These are phyloP conservation scores for Hydrocynus forskahlii DNA, from an alignment of 2,797 vertebrate species.

Conservation along the genomic window DNA sequence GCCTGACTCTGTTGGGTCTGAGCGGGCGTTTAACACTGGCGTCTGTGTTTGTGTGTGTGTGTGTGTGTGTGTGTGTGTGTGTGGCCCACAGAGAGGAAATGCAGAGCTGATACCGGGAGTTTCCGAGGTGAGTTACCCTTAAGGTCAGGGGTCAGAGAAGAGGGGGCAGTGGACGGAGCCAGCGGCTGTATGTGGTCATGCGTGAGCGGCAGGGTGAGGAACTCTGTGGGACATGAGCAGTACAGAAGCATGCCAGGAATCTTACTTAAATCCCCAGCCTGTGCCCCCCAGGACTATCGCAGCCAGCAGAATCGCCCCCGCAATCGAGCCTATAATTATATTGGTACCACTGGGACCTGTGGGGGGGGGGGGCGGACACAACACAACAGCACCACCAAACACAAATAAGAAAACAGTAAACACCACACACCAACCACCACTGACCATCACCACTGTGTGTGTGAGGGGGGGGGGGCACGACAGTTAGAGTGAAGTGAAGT, in stretches of 20 bases:
- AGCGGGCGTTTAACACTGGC: no score
- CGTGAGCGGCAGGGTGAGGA: not conserved
- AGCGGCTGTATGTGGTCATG: not conserved
- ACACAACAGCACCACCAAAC: slow-evolving; percentile 79
- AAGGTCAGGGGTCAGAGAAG: no score
- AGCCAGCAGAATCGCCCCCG: slow-evolving; percentile 92
- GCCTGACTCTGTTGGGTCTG: no score
- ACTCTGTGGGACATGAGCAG: slow-evolving; percentile 56
- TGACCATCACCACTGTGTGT: slow-evolving; percentile 41
- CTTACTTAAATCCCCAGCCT: slow-evolving; percentile 99
- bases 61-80: no score
- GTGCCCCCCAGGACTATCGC: slow-evolving; percentile 96
- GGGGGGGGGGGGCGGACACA: slow-evolving; percentile 59
- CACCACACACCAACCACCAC: slow-evolving; percentile 34
- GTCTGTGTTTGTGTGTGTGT: no score
- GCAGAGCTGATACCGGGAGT: no score
- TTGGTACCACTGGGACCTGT: slow-evolving; percentile 98
- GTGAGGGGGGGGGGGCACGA: not conserved
- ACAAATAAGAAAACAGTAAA: slow-evolving; percentile 66
- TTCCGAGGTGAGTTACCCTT: no score
- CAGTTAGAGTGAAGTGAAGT: slow-evolving; percentile 7
- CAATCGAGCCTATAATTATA: slow-evolving; percentile 97
- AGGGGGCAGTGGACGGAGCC: no score
- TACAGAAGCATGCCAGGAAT: slow-evolving; percentile 76
- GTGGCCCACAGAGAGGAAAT: no score